These are phyloP conservation scores for Papilio xuthus DNA, from an alignment of 1,140 invertebrate species.

Conservation along the genomic window DNA sequence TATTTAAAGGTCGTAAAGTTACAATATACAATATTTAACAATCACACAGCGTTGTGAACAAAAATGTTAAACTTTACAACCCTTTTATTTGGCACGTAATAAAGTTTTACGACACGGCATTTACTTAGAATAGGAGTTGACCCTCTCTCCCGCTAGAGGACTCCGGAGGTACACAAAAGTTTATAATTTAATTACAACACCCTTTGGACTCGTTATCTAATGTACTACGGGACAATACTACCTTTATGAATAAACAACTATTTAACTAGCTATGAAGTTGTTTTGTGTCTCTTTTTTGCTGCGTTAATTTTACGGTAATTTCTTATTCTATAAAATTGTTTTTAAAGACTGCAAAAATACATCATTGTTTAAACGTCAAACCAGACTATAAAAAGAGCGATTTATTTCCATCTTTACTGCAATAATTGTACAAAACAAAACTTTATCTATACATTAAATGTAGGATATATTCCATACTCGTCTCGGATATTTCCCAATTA, in stretches of 20 bases:
- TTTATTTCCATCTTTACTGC: too few species aligned
- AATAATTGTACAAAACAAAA: too few species aligned
- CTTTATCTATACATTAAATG: too few species aligned
- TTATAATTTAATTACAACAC: constrained; percentile 81
- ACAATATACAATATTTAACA: constrained; percentile 28
- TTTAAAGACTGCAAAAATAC: too few species aligned
- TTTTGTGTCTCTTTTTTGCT: not conserved
- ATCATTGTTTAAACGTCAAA: too few species aligned
- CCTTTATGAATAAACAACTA: constrained; percentile 34
- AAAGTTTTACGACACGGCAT: constrained; percentile 77
- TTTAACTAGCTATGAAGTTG: not conserved
- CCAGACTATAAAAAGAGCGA: too few species aligned
- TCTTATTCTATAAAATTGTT: not conserved
- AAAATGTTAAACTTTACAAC: constrained; percentile 71
- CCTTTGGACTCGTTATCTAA: constrained; percentile 65
- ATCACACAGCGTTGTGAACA: constrained; percentile 41
- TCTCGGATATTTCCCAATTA: not conserved
- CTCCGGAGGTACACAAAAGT: constrained; percentile 61
- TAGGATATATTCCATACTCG: too few species aligned
- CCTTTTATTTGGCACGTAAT: constrained; percentile 78
- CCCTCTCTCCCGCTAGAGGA: constrained; percentile 64
- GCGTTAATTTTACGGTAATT: not conserved
- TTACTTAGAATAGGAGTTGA: constrained; percentile 76
- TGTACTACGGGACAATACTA: constrained; percentile 27
- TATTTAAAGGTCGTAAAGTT: not conserved